Evolutionary conservation across 1,140 invertebrate genomes (phyloP).

Genomic region (Drosophila ironensis): DNA sequence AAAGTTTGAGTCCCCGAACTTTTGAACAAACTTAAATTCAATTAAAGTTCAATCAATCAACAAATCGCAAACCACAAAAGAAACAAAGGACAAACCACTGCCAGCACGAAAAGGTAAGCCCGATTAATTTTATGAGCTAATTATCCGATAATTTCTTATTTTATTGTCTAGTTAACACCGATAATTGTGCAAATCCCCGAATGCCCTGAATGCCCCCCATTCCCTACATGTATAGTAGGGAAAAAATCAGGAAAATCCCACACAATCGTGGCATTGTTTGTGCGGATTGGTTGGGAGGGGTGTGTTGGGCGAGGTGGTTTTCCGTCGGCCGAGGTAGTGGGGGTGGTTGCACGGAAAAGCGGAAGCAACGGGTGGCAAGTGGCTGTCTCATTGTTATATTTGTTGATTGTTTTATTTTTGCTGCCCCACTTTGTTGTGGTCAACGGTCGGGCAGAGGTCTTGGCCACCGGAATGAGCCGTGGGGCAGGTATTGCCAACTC

Average conservation of each 20-base stretch:
- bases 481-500: conserved; percentile 12
- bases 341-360: not conserved
- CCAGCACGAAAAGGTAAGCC: conserved; percentile 40
- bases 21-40: conserved; percentile 13
- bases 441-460: conserved; percentile 7
- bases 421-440: conserved; percentile 34
- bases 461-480: not conserved
- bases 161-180: conserved; percentile 54
- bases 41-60: conserved; percentile 20
- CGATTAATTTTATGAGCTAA: conserved; percentile 50
- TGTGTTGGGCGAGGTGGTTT: not conserved
- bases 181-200: conserved; percentile 53
- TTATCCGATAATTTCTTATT: conserved; percentile 56
- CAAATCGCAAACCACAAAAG: conserved; percentile 7
- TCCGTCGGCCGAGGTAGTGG: not conserved
- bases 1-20: conserved; percentile 3
- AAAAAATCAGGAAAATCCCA: conserved; percentile 10
- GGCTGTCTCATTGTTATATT: conserved; percentile 4
- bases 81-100: not conserved
- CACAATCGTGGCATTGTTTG: conserved; percentile 32
- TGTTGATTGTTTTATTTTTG: conserved; percentile 21
- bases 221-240: not conserved
- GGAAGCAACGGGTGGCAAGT: conserved; percentile 14
- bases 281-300: not conserved
- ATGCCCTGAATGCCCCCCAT: conserved; percentile 9